Conservation (phyloP, 2,113 vertebrate species). For the Chloropsis hardwickii region DNA sequence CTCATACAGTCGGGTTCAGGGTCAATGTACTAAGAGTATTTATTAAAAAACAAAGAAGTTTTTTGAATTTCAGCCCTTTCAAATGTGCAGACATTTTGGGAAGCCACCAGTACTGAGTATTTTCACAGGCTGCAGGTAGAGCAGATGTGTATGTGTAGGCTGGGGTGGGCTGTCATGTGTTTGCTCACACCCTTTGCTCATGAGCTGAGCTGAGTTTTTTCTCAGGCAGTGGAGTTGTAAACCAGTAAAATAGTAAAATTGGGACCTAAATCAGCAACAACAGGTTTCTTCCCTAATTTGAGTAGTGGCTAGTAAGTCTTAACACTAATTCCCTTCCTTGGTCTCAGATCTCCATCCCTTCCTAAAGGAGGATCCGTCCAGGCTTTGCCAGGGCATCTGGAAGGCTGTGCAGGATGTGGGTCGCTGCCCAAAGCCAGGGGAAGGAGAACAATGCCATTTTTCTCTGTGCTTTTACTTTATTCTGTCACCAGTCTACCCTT, state of each 20-base stretch:
- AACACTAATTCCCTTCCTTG: conserved; percentile 33
- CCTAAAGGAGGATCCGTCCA: background rate
- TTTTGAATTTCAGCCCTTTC: background rate
- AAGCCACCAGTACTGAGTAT: background rate
- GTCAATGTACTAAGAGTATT: background rate
- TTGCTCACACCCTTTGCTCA: background rate
- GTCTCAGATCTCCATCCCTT: background rate
- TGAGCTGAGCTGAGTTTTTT: background rate
- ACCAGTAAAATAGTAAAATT: background rate
- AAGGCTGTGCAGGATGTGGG: background rate
- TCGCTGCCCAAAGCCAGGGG: background rate
- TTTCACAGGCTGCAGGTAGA: background rate
- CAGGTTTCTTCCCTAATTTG: background rate
- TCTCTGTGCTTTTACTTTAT: conserved; percentile 19
- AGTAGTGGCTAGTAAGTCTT: background rate
- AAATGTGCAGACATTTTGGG: background rate
- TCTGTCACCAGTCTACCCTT: background rate
- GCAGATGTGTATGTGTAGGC: background rate
- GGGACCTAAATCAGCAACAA: background rate
- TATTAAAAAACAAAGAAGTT: background rate
- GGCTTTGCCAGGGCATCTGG: background rate
- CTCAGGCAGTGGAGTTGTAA: background rate
- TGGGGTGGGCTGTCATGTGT: background rate
- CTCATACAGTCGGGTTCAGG: background rate
- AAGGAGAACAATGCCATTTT: background rate